phyloP scores from a whole-genome alignment of 2,797 vertebrate species.

The Sebastes dallii region DNA sequence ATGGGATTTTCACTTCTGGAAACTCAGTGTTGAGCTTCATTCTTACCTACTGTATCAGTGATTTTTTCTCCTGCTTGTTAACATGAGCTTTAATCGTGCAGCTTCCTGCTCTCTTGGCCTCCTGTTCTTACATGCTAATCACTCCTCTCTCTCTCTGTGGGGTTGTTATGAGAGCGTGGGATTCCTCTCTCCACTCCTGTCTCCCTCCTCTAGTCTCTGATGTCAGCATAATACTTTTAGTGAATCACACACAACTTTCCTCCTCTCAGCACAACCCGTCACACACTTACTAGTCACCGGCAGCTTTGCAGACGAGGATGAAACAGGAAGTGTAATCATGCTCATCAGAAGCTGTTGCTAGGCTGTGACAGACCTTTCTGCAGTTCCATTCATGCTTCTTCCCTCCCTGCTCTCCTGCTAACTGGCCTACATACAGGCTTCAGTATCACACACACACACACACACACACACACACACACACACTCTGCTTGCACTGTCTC shows the following conservation, averaged over 20 bases:
- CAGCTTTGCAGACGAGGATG: conserved; percentile 13
- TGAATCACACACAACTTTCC: background rate
- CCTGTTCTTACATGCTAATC: conserved; percentile 19
- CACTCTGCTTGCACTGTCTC: background rate
- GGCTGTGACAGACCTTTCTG: background rate
- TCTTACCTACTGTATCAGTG: too few species aligned
- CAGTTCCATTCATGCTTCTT: conserved; percentile 20
- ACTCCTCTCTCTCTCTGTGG: conserved; percentile 14
- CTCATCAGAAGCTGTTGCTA: background rate
- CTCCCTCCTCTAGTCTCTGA: conserved; percentile 26
- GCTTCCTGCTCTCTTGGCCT: background rate
- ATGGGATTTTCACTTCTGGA: too few species aligned
- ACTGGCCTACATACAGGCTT: conserved; percentile 45
- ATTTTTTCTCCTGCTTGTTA: too few species aligned
- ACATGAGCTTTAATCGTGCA: background rate
- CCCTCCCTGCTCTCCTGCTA: conserved; percentile 7
- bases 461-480: background rate
- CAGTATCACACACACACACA: background rate
- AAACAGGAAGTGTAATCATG: conserved; percentile 22
- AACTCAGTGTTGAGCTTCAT: too few species aligned
- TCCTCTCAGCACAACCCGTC: background rate
- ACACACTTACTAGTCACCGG: background rate
- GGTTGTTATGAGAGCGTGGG: background rate
- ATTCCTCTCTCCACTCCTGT: background rate
- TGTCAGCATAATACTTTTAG: conserved; percentile 18